These are phyloP conservation scores for Chloroceryle amazona DNA, from an alignment of 2,797 vertebrate genomes.

Conservation along the genomic window DNA sequence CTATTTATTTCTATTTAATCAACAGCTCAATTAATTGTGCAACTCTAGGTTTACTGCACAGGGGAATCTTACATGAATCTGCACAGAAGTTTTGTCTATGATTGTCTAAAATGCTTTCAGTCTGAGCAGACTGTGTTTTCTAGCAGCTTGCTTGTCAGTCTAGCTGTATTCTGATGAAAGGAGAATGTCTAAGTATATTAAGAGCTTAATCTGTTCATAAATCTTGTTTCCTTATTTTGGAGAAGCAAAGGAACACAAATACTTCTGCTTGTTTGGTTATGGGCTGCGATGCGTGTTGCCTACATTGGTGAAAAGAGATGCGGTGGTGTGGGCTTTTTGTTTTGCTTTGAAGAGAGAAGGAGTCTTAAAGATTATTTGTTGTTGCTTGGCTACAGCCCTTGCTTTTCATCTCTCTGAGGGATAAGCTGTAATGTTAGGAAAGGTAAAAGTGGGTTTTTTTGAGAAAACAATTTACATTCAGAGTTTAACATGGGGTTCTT, in stretches of 20 bases:
- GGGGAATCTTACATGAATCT: not conserved
- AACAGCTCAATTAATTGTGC: not conserved
- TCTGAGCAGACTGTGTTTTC: not conserved
- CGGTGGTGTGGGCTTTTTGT: not conserved
- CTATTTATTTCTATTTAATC: not conserved
- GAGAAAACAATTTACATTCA: not conserved
- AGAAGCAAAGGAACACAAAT: not conserved
- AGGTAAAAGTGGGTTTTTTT: not conserved
- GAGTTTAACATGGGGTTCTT: not conserved
- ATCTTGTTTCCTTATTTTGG: not conserved
- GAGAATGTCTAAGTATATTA: not conserved
- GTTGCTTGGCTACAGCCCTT: constrained; percentile 57
- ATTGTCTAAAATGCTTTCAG: not conserved
- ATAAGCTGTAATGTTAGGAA: not conserved
- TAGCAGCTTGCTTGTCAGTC: not conserved
- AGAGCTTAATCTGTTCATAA: not conserved
- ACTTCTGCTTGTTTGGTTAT: not conserved
- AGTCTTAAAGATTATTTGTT: not conserved
- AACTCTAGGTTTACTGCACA: not conserved
- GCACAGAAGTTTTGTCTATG: not conserved
- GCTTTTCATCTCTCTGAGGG: not conserved
- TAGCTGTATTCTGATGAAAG: not conserved
- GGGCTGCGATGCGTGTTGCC: not conserved
- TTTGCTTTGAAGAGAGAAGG: not conserved
- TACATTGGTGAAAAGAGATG: fast-evolving